Conservation (phyloP, 2,113 vertebrate species). For the Thymallus thymallus region DNA sequence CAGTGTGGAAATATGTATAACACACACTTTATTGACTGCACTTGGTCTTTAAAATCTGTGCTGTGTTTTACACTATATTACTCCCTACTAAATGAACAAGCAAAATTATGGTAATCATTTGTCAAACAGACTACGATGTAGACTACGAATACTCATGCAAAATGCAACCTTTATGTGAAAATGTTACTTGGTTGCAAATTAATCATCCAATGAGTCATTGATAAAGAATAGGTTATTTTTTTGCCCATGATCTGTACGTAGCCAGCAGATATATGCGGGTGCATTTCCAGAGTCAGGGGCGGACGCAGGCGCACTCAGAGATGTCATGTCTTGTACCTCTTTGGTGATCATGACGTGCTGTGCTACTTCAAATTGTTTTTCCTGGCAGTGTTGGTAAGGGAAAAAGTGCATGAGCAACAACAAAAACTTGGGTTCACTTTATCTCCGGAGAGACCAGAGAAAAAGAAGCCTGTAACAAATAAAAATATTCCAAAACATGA, state of each 20-base stretch:
- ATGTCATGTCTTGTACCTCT: conserved; percentile 51
- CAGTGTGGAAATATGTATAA: no score
- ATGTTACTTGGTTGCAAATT: conserved; percentile 10
- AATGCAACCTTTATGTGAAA: background rate
- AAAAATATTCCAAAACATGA: conserved; percentile 22
- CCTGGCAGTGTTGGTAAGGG: conserved; percentile 48
- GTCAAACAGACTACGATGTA: no score
- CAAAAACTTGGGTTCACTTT: conserved; percentile 54
- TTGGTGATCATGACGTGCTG: conserved; percentile 56
- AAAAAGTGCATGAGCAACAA: conserved; percentile 62
- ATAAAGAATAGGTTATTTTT: background rate
- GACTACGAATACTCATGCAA: background rate
- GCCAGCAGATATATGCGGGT: conserved; percentile 38
- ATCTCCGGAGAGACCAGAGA: conserved; percentile 45
- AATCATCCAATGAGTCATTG: conserved; percentile 17
- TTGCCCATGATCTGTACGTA: conserved; percentile 45
- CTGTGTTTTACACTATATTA: background rate
- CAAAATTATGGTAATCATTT: background rate
- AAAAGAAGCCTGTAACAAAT: conserved; percentile 22
- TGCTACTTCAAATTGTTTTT: conserved; percentile 69
- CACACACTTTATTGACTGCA: no score
- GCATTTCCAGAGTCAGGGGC: conserved; percentile 39
- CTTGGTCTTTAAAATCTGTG: conserved; percentile 6
- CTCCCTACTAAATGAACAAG: background rate
- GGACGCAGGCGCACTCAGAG: conserved; percentile 39